Percentiles rank a stretch among this genome's conserved stretches.
Evolutionary conservation across 2,113 vertebrate species (phyloP).

Genomic region (Saimiri boliviensis): DNA sequence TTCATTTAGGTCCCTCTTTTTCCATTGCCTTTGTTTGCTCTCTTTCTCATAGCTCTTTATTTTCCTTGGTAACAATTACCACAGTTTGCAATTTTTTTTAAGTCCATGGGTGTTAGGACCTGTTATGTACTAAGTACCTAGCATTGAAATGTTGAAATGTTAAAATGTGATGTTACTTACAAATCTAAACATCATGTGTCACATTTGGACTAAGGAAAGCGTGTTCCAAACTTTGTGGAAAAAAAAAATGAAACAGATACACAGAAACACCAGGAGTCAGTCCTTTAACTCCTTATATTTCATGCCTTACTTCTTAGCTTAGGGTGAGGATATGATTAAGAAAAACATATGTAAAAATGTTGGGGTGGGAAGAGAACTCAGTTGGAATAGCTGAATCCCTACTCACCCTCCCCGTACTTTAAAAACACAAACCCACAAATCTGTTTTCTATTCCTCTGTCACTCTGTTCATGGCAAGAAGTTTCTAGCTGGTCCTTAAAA

Average conservation of each 20-base stretch:
- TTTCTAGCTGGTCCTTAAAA: not conserved
- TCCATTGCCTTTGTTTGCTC: not conserved
- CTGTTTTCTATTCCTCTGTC: not conserved
- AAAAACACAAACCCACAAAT: not conserved
- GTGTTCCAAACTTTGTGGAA: not conserved
- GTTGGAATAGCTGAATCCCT: not conserved
- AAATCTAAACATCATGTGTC: not conserved
- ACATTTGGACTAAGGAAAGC: not conserved
- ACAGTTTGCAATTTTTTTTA: not conserved
- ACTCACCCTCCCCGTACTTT: not conserved
- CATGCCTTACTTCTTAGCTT: not conserved
- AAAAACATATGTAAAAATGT: not conserved
- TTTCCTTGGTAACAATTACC: not conserved
- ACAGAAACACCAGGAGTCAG: not conserved
- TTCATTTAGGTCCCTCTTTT: not conserved
- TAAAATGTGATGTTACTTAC: constrained; percentile 1
- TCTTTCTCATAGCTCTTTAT: not conserved
- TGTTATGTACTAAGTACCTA: not conserved
- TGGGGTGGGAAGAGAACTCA: not conserved
- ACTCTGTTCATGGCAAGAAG: not conserved
- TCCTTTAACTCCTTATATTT: not conserved
- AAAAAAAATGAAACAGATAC: not conserved
- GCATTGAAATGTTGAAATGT: not conserved
- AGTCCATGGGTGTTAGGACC: not conserved
- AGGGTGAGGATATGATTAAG: not conserved